phyloP scores from a whole-genome alignment of 2,888 invertebrate genomes.

The Thelaira solivaga region DNA sequence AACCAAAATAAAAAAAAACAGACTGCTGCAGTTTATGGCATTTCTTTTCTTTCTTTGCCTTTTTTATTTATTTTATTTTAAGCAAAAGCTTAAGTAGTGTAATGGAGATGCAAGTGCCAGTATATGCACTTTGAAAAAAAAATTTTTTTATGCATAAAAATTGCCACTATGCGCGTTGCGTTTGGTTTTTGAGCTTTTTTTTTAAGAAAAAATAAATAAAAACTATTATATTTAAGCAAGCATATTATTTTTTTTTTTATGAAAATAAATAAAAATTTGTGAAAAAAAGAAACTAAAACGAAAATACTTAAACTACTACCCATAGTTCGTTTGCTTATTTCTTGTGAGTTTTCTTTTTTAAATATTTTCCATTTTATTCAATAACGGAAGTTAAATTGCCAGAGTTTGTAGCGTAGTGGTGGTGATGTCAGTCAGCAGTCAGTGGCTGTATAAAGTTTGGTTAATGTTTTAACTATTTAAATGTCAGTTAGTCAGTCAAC shows the following conservation, averaged over 20 bases:
- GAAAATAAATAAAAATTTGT: constrained; percentile 13
- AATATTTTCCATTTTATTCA: constrained; percentile 41
- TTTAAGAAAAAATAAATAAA: constrained; percentile 15
- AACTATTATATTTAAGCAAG: not conserved
- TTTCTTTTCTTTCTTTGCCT: constrained; percentile 33
- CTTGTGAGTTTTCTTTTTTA: constrained; percentile 2
- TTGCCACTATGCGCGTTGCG: constrained; percentile 53
- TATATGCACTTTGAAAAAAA: constrained; percentile 52
- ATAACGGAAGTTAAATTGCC: constrained; percentile 48
- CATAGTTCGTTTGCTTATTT: constrained; percentile 44
- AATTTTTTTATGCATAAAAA: constrained; percentile 40
- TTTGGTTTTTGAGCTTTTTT: constrained; percentile 22
- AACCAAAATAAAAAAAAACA: constrained; percentile 9
- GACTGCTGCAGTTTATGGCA: constrained; percentile 58
- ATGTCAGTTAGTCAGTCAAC: constrained; percentile 48
- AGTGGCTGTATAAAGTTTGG: constrained; percentile 39
- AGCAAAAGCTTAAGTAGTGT: constrained; percentile 48
- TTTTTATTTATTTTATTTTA: constrained; percentile 3
- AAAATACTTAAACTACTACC: constrained; percentile 58
- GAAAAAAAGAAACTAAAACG: constrained; percentile 14
- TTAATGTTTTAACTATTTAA: constrained; percentile 55
- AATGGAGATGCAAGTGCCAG: constrained; percentile 48
- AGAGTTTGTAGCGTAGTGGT: constrained; percentile 1
- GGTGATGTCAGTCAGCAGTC: not conserved
- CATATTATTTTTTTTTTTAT: constrained; percentile 6